These are phyloP conservation scores for Chaenocephalus aceratus DNA, from an alignment of 2,113 vertebrate species.

Conservation along the genomic window DNA sequence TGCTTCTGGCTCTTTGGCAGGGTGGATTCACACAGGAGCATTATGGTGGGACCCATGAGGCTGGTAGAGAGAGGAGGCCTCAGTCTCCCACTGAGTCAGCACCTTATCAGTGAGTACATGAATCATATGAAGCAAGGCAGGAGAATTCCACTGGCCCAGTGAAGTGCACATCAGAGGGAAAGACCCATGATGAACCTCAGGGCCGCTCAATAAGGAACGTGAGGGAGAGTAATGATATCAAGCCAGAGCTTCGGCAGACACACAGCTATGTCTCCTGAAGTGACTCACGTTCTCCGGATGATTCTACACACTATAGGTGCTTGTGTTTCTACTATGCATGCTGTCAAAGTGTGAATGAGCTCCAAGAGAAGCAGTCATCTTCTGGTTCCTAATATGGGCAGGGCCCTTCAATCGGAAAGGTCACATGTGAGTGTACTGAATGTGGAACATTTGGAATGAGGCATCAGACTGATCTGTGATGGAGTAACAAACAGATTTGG, in stretches of 20 bases:
- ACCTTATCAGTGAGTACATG: background rate
- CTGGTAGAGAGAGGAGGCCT: slow-evolving; percentile 25
- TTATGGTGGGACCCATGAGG: slow-evolving; percentile 27
- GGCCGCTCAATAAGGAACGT: background rate
- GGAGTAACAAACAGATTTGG: slow-evolving; percentile 49
- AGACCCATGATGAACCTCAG: slow-evolving; percentile 39
- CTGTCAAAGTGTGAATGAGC: background rate
- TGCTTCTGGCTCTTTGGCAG: slow-evolving; percentile 35
- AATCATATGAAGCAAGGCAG: background rate
- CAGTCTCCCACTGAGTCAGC: slow-evolving; percentile 24
- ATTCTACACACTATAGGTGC: background rate
- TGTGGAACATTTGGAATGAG: slow-evolving; percentile 40
- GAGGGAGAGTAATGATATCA: slow-evolving; percentile 10
- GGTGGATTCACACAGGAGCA: slow-evolving; percentile 55
- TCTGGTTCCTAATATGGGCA: slow-evolving; percentile 51
- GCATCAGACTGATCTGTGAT: slow-evolving; percentile 62
- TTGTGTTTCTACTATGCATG: slow-evolving; percentile 1
- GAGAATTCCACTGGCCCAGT: slow-evolving; percentile 44
- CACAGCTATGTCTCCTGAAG: slow-evolving; percentile 41
- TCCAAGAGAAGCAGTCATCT: background rate
- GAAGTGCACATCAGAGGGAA: slow-evolving; percentile 14
- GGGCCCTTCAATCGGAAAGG: slow-evolving; percentile 21
- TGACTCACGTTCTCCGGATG: background rate
- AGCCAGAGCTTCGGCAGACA: slow-evolving; percentile 10
- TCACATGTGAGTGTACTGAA: slow-evolving; percentile 30